Evolutionary conservation across 2,797 vertebrate genomes (phyloP).

Genomic region (Gymnocypris eckloni): DNA sequence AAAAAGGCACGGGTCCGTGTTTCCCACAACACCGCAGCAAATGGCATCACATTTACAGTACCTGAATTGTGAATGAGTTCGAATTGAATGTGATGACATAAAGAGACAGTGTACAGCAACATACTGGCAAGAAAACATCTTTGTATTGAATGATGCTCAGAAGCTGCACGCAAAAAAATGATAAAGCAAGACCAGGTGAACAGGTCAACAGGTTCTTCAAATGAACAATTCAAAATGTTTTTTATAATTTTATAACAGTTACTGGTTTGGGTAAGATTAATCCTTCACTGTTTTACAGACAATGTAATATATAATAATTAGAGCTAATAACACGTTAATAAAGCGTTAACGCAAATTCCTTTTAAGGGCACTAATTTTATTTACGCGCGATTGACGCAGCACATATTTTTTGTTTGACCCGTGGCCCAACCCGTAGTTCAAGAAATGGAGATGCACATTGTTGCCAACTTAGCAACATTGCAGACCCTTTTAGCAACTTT

Average conservation of each 20-base stretch:
- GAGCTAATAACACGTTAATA: too few relatives aligned
- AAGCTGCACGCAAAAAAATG: neutral
- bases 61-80: neutral
- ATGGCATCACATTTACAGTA: neutral
- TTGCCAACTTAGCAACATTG: too few relatives aligned
- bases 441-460: too few relatives aligned
- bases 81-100: neutral
- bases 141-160: neutral
- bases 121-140: neutral
- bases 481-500: too few relatives aligned
- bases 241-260: neutral
- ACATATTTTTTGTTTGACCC: too few relatives aligned
- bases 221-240: too few relatives aligned
- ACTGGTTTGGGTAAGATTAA: neutral
- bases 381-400: too few relatives aligned
- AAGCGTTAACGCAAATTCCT: too few relatives aligned
- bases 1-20: neutral
- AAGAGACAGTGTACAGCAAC: neutral
- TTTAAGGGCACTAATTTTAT: too few relatives aligned
- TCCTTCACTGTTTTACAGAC: neutral
- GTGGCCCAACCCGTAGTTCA: too few relatives aligned
- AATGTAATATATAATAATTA: neutral
- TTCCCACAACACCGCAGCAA: neutral
- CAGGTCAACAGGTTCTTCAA: neutral
- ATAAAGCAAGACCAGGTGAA: neutral